These are phyloP conservation scores for Poeciliopsis prolifica DNA, from an alignment of 2,113 vertebrate species.

Conservation along the genomic window DNA sequence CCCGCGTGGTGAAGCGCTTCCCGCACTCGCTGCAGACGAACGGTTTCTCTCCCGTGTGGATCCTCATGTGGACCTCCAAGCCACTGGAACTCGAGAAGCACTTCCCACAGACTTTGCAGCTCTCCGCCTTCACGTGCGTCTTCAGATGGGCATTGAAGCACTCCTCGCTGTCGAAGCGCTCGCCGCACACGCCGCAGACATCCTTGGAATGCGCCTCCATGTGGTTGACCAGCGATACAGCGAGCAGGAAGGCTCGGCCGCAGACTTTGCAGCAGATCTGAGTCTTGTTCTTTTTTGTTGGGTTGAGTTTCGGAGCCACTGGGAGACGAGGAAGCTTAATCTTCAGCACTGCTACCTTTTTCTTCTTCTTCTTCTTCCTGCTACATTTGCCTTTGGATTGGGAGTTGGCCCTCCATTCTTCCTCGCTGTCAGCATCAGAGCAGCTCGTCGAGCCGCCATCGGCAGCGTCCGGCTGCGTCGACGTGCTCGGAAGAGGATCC, in stretches of 20 bases:
- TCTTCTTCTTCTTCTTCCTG: constrained; percentile 8
- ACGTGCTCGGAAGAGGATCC: constrained; percentile 41
- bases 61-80: constrained; percentile 54
- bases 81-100: constrained; percentile 56
- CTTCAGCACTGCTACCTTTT: constrained; percentile 1
- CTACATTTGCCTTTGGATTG: constrained; percentile 5
- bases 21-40: constrained; percentile 62
- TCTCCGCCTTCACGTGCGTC: constrained; percentile 46
- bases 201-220: constrained; percentile 53
- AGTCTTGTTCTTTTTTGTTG: background rate
- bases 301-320: background rate
- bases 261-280: constrained; percentile 59
- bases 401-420: constrained; percentile 26
- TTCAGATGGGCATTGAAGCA: constrained; percentile 42
- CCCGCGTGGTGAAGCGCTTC: constrained; percentile 65
- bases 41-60: constrained; percentile 67
- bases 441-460: background rate
- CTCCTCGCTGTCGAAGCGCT: constrained; percentile 15
- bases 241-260: constrained; percentile 49
- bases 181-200: constrained; percentile 59
- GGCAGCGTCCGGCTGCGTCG: constrained; percentile 5
- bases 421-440: constrained; percentile 16
- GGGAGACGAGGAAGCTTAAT: background rate
- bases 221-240: constrained; percentile 56
- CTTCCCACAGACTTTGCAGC: constrained; percentile 65